Evolutionary conservation across 2,797 vertebrate genomes (phyloP).

Genomic region (Parauchenoglanis ngamensis): DNA sequence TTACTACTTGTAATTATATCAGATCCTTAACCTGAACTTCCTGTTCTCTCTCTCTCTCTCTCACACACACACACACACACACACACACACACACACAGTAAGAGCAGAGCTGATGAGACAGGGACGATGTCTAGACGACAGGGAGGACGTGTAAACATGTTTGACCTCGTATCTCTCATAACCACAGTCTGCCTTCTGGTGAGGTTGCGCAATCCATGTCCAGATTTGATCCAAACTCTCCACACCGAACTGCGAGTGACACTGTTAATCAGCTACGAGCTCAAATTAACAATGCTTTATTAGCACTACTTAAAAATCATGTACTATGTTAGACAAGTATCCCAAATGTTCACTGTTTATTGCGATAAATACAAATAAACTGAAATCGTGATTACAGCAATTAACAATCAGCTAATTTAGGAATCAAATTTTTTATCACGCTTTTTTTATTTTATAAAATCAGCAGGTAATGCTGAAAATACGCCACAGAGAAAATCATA

Average conservation of each 20-base stretch:
- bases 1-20: constrained; percentile 1
- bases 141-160: not conserved
- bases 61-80: not conserved
- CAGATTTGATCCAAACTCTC: not conserved
- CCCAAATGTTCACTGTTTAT: not conserved
- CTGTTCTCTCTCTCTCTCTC: not conserved
- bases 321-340: not conserved
- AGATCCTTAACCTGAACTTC: not conserved
- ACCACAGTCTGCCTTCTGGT: not conserved
- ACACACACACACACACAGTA: not conserved
- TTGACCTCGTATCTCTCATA: not conserved
- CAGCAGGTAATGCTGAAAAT: not conserved
- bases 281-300: not conserved
- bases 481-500: too few relatives aligned
- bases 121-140: not conserved
- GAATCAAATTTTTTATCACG: not conserved
- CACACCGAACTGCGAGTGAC: not conserved
- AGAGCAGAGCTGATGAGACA: not conserved
- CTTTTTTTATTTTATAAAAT: not conserved
- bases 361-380: not conserved
- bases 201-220: not conserved
- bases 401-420: not conserved
- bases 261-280: not conserved
- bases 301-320: not conserved
- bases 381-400: not conserved